A percentile compares a stretch with the other conserved stretches of the same genome.
These are phyloP conservation scores for Rhabditoides inermis DNA, from an alignment of 2,888 invertebrate genomes.

Conservation along the genomic window DNA sequence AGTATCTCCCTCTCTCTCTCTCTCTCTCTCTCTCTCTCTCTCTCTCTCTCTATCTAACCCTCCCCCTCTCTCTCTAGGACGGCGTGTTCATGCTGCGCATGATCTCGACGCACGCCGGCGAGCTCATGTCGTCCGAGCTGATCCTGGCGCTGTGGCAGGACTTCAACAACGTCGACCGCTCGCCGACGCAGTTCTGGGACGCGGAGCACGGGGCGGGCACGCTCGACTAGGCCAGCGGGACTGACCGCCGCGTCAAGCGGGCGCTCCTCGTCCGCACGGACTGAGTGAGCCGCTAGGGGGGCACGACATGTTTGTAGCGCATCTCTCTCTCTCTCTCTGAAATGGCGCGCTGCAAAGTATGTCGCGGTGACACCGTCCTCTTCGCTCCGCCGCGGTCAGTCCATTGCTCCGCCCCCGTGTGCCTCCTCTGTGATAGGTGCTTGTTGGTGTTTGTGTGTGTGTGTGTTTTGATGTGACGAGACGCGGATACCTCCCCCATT, in stretches of 20 bases:
- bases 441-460: no score
- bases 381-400: no score
- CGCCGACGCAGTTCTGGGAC: conserved; percentile 51
- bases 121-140: conserved; percentile 51
- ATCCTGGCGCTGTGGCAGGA: conserved; percentile 52
- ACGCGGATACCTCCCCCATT: no score
- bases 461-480: no score
- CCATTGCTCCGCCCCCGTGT: no score
- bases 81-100: conserved; percentile 53
- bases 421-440: no score
- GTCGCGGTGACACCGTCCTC: no score
- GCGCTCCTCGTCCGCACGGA: no score
- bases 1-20: no score
- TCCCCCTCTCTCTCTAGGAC: neutral
- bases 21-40: no score
- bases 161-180: conserved; percentile 52
- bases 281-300: neutral
- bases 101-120: conserved; percentile 53
- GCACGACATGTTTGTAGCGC: neutral
- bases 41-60: neutral
- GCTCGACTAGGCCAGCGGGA: conserved; percentile 20
- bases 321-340: neutral
- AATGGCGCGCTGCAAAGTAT: no score
- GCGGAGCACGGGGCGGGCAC: conserved; percentile 40
- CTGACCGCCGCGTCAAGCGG: no score